Percentiles rank a stretch among this genome's conserved stretches.
phyloP scores from a whole-genome alignment of 2,888 invertebrate genomes.

The Punctoribates punctum region DNA sequence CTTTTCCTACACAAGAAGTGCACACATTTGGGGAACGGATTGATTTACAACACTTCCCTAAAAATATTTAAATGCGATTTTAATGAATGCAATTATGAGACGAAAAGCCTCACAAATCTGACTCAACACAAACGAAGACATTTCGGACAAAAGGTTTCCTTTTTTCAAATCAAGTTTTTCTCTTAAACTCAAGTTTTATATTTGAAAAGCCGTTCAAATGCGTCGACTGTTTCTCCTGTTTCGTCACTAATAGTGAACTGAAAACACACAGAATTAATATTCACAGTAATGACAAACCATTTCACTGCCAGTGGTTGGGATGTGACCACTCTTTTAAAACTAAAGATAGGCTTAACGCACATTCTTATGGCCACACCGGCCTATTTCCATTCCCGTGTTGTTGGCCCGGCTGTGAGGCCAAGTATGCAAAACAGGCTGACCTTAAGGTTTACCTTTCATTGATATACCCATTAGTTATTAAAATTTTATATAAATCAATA shows the following conservation, averaged over 20 bases:
- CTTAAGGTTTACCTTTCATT: not conserved
- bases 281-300: not conserved
- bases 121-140: conserved; percentile 6
- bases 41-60: not conserved
- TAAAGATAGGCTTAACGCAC: not conserved
- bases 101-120: not conserved
- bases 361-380: not conserved
- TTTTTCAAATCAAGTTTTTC: too few species aligned
- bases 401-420: conserved; percentile 13
- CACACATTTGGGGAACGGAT: not conserved
- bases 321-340: not conserved
- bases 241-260: conserved; percentile 12
- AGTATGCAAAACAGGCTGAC: not conserved
- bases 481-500: not conserved
- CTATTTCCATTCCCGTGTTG: not conserved
- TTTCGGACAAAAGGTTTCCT: not conserved
- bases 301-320: not conserved
- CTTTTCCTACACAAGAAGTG: not conserved
- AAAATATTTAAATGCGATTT: conserved; percentile 1
- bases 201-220: conserved; percentile 6
- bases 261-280: not conserved
- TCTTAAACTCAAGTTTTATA: too few species aligned
- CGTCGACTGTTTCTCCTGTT: not conserved
- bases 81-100: not conserved
- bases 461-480: not conserved